Conservation (phyloP, 1,140 invertebrate species). For the Manduca sexta region DNA sequence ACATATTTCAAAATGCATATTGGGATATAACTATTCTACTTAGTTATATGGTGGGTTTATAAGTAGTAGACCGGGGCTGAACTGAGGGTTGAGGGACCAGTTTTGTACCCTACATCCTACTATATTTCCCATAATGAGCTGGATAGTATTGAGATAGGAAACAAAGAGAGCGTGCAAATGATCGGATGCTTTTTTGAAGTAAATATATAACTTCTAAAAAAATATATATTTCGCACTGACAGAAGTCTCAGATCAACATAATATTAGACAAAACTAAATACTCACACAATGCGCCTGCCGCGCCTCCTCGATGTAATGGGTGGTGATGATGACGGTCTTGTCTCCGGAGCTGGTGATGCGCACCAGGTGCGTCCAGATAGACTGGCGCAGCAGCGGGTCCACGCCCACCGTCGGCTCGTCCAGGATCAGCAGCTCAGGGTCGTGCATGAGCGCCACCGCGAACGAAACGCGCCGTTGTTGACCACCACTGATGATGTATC, state of each 20-base stretch:
- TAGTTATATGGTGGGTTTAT: too few relatives aligned
- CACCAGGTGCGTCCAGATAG: slow-evolving; percentile 94
- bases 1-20: background rate
- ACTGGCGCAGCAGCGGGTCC: slow-evolving; percentile 90
- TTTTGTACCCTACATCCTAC: too few relatives aligned
- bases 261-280: slow-evolving; percentile 6
- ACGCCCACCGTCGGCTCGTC: slow-evolving; percentile 97
- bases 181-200: too few relatives aligned
- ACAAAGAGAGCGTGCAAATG: too few relatives aligned
- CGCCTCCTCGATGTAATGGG: slow-evolving; percentile 96
- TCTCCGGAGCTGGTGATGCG: slow-evolving; percentile 86
- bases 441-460: slow-evolving; percentile 93
- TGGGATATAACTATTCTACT: too few relatives aligned
- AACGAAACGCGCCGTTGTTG: slow-evolving; percentile 95
- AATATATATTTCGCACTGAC: background rate
- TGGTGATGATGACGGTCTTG: slow-evolving; percentile 95
- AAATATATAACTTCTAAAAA: too few relatives aligned
- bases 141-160: too few relatives aligned
- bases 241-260: background rate
- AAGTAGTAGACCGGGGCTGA: too few relatives aligned
- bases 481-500: slow-evolving; percentile 83
- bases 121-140: too few relatives aligned
- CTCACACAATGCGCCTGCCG: slow-evolving; percentile 88
- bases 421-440: slow-evolving; percentile 91
- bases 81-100: too few relatives aligned